These are phyloP conservation scores for Leucosticte australis DNA, from an alignment of 2,113 vertebrate species.

Conservation along the genomic window DNA sequence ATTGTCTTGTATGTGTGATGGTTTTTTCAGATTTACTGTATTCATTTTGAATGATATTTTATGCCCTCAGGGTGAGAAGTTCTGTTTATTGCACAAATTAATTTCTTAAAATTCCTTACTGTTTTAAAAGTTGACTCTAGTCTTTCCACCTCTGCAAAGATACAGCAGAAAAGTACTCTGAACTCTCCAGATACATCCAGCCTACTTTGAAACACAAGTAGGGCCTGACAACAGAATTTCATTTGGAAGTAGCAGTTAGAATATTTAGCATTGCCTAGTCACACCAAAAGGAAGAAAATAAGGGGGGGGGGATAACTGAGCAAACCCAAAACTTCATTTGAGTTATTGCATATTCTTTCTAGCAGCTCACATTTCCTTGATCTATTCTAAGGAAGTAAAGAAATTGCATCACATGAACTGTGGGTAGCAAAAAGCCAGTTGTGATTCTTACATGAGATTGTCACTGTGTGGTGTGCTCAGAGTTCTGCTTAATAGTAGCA, in stretches of 20 bases:
- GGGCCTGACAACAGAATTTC: background rate
- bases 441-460: background rate
- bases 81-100: background rate
- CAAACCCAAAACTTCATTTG: background rate
- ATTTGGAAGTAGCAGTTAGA: background rate
- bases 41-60: background rate
- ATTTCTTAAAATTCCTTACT: background rate
- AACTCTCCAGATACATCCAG: background rate
- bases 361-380: background rate
- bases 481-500: background rate
- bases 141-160: background rate
- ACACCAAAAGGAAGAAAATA: background rate
- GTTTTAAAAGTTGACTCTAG: background rate
- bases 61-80: background rate
- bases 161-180: background rate
- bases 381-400: background rate
- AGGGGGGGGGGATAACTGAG: background rate
- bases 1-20: rapidly evolving
- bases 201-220: background rate
- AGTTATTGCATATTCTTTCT: background rate
- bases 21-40: background rate
- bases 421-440: background rate
- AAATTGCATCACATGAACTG: background rate
- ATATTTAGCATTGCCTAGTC: background rate
- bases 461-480: background rate